phyloP scores from a whole-genome alignment of 53 echinoderm and acorn worm genomes.

The Henricia sp. region DNA sequence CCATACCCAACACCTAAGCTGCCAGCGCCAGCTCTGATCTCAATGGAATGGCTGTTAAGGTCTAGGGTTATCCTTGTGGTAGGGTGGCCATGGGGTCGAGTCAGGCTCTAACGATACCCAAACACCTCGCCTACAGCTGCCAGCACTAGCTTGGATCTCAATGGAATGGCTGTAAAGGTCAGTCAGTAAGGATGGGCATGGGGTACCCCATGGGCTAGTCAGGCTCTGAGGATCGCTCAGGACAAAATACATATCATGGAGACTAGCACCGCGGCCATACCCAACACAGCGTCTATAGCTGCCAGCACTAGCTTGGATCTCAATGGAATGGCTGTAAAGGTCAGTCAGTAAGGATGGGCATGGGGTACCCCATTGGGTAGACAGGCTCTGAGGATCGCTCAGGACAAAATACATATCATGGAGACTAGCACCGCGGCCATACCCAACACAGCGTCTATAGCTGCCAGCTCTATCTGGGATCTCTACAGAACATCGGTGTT shows the following conservation, averaged over 20 bases:
- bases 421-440: conserved; percentile 63
- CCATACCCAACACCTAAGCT: too few relatives aligned
- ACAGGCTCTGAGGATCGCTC: conserved; percentile 50
- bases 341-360: too few relatives aligned
- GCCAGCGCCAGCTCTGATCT: too few relatives aligned
- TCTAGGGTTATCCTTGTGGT: too few relatives aligned
- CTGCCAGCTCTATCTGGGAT: conserved; percentile 65
- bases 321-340: conserved; percentile 86
- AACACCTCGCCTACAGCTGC: conserved; percentile 78
- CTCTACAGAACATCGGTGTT: too few relatives aligned
- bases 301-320: conserved; percentile 82
- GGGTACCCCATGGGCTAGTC: too few relatives aligned
- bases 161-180: conserved; percentile 87
- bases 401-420: conserved; percentile 56
- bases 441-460: conserved; percentile 63
- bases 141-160: conserved; percentile 79
- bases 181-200: too few relatives aligned
- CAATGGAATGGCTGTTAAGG: too few relatives aligned
- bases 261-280: conserved; percentile 57
- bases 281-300: conserved; percentile 65
- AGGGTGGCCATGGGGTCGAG: too few relatives aligned
- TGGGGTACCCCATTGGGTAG: too few relatives aligned
- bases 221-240: conserved; percentile 51
- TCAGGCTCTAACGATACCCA: too few relatives aligned
- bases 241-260: conserved; percentile 65